Base-by-base conservation (phyloP, 2,113 vertebrate genomes). In the Phalacrocorax brasilianus region DNA sequence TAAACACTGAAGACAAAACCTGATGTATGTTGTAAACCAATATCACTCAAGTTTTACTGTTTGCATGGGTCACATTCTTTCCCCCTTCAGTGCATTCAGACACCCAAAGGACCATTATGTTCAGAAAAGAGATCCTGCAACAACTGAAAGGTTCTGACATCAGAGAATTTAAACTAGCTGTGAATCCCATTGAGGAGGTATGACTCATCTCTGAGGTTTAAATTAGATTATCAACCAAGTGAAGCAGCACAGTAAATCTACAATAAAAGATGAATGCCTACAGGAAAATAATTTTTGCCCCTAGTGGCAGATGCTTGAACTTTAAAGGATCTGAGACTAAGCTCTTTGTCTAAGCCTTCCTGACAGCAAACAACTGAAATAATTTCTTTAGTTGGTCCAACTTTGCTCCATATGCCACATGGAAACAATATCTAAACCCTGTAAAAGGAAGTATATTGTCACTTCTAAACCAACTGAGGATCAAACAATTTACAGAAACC, bases 301-400 rank as follows among this genome's bases (percentile, higher is more conserved):
- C 97, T 98, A 97, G 95, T 97, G 97, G 96, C 89, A 97, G 96
- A 97, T 91, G 88, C 95, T 87, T 97, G 95, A 96, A 97, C 96
- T 98, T 97, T 95, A 97, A 97, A 97, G 95, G 86, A 97, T 97
- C 93, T 87, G 88, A 95, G 75, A 91, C 86, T 97, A 97, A 97
- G 96, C 93, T 95, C 94, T 97, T 97, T 96, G 97, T 96, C 84
- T 97, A 95, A 95, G 74, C 92, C 81, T 88, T 88, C 94, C 91
- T 87, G 78, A 91, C 71, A 96, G 91, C 96, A 97, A 97, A 95
- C 89, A 96, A 97, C 78, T 92, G 73, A 91, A 96, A 63, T 88
- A 71, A 97, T 96, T 85, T 92, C 93, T 95, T 93, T 77, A 86
- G 84, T 91, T 96, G 93, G 88, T 85, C 94, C 76, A 97, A 89